These are phyloP conservation scores for Myotis pilosus DNA, from an alignment of 2,797 vertebrate genomes.

Conservation along the genomic window DNA sequence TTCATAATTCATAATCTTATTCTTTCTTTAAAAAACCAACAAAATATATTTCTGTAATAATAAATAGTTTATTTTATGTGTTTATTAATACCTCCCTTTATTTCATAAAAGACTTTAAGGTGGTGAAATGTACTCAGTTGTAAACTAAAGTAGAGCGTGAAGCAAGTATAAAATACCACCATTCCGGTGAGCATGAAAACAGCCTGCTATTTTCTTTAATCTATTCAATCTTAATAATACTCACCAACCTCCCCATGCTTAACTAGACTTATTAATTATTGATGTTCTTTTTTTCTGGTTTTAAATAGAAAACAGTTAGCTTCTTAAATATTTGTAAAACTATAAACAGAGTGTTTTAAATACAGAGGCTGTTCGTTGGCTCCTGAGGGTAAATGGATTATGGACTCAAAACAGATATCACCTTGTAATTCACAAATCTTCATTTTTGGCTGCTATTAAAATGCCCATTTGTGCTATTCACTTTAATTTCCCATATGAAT, in stretches of 20 bases:
- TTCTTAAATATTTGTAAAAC: slow-evolving; percentile 67
- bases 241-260: slow-evolving; percentile 12
- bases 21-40: not conserved
- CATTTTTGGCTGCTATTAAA: slow-evolving; percentile 20
- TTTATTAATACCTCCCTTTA: not conserved
- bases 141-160: not conserved
- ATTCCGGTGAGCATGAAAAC: not conserved
- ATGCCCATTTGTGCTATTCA: slow-evolving; percentile 14
- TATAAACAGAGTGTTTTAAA: slow-evolving; percentile 65
- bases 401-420: not conserved
- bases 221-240: slow-evolving; percentile 22
- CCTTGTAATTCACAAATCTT: slow-evolving; percentile 30
- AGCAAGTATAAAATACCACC: not conserved
- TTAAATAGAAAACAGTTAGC: slow-evolving; percentile 52
- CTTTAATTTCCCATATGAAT: slow-evolving; percentile 45
- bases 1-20: slow-evolving; percentile 6
- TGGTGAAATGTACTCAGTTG: not conserved
- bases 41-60: not conserved
- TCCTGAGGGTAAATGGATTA: slow-evolving; percentile 12
- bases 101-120: not conserved
- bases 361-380: not conserved
- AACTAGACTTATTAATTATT: slow-evolving; percentile 71
- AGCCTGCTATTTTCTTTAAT: slow-evolving; percentile 49
- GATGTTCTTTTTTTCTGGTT: slow-evolving; percentile 62
- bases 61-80: not conserved